Evolutionary conservation across 1,140 invertebrate genomes (phyloP).

Genomic region (Aphelinus certus): DNA sequence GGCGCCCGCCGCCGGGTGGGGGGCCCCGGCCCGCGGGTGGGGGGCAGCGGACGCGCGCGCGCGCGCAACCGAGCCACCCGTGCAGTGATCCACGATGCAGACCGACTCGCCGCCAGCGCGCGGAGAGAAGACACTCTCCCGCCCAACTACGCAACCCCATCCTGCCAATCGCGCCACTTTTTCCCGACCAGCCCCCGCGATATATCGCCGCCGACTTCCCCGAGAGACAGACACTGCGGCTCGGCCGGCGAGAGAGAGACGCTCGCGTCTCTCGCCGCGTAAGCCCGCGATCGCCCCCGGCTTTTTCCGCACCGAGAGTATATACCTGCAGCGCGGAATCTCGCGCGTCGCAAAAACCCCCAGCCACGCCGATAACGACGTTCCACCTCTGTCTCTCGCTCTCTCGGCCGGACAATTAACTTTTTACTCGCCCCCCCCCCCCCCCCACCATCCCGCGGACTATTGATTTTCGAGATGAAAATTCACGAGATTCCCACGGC

Average conservation of each 20-base stretch:
- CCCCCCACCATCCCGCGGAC: neutral
- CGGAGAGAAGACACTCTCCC: slow-evolving; percentile 39
- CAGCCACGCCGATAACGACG: neutral
- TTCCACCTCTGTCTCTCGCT: neutral
- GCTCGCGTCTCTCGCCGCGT: no score
- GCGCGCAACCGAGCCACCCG: slow-evolving; percentile 11
- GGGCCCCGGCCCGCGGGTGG: slow-evolving; percentile 31
- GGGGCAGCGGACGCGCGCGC: slow-evolving; percentile 27
- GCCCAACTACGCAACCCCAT: slow-evolving; percentile 61
- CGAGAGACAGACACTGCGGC: no score
- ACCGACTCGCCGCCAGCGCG: slow-evolving; percentile 2
- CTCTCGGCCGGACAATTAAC: no score
- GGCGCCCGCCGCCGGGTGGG: slow-evolving; percentile 44
- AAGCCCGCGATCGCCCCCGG: no score
- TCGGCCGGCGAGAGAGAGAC: no score
- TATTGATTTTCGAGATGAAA: no score
- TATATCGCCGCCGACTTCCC: no score
- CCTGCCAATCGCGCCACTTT: slow-evolving; percentile 61
- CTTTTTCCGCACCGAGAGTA: no score
- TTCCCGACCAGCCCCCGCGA: slow-evolving; percentile 34
- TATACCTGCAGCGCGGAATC: neutral
- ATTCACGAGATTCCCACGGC: no score
- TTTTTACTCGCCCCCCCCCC: neutral
- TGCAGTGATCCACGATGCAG: neutral
- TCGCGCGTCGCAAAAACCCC: slow-evolving; percentile 26